These are phyloP conservation scores for Formica exsecta DNA, from an alignment of 1,140 invertebrate species.

Conservation along the genomic window DNA sequence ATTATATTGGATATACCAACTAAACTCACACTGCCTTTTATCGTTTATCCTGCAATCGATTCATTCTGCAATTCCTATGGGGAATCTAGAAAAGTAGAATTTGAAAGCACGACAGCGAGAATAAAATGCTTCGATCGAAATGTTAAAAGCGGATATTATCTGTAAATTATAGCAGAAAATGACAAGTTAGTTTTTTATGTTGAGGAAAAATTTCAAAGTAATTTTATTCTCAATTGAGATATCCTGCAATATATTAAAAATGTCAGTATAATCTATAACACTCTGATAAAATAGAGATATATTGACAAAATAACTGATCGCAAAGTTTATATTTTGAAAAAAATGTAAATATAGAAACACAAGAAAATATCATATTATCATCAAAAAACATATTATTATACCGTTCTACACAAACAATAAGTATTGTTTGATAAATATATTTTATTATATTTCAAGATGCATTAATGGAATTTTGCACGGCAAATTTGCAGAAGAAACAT, in stretches of 20 bases:
- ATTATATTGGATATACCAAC: background rate
- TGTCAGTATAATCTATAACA: background rate
- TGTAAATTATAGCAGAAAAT: background rate
- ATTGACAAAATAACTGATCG: background rate
- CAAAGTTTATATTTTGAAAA: background rate
- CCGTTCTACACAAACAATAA: background rate
- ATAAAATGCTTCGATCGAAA: slow-evolving; percentile 16
- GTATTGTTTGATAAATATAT: background rate
- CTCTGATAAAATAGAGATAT: background rate
- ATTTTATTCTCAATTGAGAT: background rate
- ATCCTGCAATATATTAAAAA: background rate
- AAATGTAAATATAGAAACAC: background rate
- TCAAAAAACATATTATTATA: background rate
- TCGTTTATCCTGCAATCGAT: slow-evolving; percentile 11
- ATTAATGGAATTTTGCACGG: background rate
- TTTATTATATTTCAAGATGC: background rate
- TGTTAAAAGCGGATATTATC: background rate
- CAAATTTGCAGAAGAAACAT: background rate
- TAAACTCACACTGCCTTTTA: background rate
- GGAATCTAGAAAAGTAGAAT: background rate
- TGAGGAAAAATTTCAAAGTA: background rate
- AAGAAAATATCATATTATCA: background rate
- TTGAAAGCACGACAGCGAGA: background rate
- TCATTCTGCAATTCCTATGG: slow-evolving; percentile 1
- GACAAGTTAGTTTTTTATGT: background rate